Conservation (phyloP, 1,140 invertebrate species). For the Sitobion miscanthi region DNA sequence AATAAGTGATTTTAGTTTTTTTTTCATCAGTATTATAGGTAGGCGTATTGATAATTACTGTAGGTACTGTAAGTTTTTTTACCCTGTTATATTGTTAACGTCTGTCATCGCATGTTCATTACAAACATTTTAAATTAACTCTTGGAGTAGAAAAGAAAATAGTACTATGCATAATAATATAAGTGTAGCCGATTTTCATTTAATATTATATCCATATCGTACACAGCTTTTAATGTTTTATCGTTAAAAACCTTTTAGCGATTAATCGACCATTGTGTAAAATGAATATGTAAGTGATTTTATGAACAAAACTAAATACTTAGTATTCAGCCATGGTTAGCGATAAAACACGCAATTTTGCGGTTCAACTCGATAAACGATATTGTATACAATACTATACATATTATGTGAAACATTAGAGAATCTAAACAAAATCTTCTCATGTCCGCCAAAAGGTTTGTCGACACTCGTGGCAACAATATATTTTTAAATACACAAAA, state of each 20-base stretch:
- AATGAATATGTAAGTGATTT: background rate
- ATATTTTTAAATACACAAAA: too few relatives aligned
- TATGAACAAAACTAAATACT: background rate
- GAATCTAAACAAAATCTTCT: background rate
- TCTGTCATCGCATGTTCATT: background rate
- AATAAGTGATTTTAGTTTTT: background rate
- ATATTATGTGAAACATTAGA: background rate
- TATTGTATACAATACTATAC: background rate
- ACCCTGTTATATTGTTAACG: background rate
- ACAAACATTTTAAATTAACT: background rate
- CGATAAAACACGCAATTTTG: background rate
- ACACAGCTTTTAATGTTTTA: background rate
- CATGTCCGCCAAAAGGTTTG: background rate
- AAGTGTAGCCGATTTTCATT: background rate
- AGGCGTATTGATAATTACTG: background rate
- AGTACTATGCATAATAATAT: background rate
- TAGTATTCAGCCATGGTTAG: background rate
- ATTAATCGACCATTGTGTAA: background rate
- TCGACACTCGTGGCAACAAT: background rate
- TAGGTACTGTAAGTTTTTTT: background rate
- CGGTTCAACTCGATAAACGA: background rate
- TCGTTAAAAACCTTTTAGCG: background rate
- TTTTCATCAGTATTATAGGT: background rate
- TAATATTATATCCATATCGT: background rate
- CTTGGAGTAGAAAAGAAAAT: background rate